Conservation (phyloP, 2,113 vertebrate genomes). For the Hassar affinis region DNA sequence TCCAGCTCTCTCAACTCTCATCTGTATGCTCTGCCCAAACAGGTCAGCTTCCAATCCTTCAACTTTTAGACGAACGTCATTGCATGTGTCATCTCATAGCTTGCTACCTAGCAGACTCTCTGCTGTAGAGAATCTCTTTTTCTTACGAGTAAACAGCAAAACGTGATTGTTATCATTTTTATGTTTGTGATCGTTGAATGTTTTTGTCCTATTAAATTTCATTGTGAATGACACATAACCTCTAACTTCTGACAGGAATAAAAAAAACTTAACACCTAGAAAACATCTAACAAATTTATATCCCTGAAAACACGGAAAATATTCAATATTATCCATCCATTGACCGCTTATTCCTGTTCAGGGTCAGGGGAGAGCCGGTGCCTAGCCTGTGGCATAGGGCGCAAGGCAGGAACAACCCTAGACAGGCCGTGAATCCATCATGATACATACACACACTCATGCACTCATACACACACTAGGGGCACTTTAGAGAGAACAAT, state of each 20-base stretch:
- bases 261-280: neutral
- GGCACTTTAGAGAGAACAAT: too few relatives aligned
- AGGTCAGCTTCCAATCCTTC: neutral
- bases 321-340: too few relatives aligned
- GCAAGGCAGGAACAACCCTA: too few relatives aligned
- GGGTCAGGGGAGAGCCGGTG: too few relatives aligned
- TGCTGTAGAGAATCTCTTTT: neutral
- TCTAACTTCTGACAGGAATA: neutral
- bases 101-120: neutral
- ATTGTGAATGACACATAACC: neutral
- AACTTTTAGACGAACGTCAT: neutral
- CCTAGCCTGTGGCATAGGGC: too few relatives aligned
- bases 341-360: too few relatives aligned
- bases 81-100: neutral
- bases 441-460: too few relatives aligned
- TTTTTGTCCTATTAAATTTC: neutral
- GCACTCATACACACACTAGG: too few relatives aligned
- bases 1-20: neutral
- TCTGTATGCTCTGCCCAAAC: neutral
- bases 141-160: neutral
- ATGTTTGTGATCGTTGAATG: neutral
- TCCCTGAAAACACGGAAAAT: too few relatives aligned
- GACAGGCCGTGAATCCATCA: too few relatives aligned
- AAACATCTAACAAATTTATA: neutral
- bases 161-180: neutral